phyloP scores from a whole-genome alignment of 1,140 invertebrate genomes.

The Ceratitis capitata region DNA sequence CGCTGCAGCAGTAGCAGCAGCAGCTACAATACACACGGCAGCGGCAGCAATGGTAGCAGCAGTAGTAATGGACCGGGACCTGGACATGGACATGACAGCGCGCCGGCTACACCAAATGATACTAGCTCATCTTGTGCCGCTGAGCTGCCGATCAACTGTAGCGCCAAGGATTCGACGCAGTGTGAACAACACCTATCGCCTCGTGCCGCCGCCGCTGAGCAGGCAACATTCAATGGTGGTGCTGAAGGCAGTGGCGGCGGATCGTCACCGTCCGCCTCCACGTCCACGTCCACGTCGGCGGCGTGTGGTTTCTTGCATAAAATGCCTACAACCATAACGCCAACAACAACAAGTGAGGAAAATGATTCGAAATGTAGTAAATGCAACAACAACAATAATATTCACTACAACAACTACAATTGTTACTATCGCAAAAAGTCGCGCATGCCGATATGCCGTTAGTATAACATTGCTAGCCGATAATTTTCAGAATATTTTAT shows the following conservation, averaged over 20 bases:
- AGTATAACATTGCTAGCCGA: conserved; percentile 55
- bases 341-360: conserved; percentile 41
- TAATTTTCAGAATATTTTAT: neutral
- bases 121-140: neutral
- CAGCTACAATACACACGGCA: conserved; percentile 38
- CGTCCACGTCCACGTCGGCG: neutral
- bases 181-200: neutral
- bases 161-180: neutral
- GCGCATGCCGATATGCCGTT: conserved; percentile 65
- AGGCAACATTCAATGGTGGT: neutral
- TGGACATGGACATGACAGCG: neutral
- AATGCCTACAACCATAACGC: conserved; percentile 40
- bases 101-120: neutral
- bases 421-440: conserved; percentile 65
- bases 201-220: neutral
- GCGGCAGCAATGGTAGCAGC: conserved; percentile 55
- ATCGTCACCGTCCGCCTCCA: neutral
- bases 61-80: conserved; percentile 40
- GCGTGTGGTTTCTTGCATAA: conserved; percentile 37
- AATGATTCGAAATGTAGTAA: conserved; percentile 58
- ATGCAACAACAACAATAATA: conserved; percentile 62
- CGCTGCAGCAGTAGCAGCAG: conserved; percentile 57
- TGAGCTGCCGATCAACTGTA: neutral
- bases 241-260: neutral
- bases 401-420: conserved; percentile 64